Base-by-base conservation (phyloP, 2,113 vertebrate species). In the Stigmatopora nigra region DNA sequence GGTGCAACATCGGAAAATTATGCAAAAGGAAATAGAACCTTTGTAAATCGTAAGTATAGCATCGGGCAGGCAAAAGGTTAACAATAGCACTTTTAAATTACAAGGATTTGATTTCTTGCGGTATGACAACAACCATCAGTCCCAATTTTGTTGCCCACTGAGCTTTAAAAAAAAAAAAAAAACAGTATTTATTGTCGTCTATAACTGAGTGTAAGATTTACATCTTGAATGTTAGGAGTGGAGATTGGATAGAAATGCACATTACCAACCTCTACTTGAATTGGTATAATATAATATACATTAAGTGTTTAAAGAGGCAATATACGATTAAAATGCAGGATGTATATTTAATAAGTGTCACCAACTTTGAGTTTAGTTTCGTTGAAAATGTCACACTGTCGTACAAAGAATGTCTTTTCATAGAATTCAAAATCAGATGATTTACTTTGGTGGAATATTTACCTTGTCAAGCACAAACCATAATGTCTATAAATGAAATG, bases 341-440 rank as follows among this genome's bases (percentile, higher is more conserved):
- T 68, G 64, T 84, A 61, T 75, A 56, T 82, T 76, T 47, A 76
- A 73, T 78, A 63, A 75, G 71, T 83, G 79, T 88, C 68, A 70
- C 71, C 59, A 64, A 65, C 69, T 83, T 86, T 84, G 77, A 83
- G 53, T 82, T 82, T 78, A 75, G 82, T 78, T 86, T 82, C 80
- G 80, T 76, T 81, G 81, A 68, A 78, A 72, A 69, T 58, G 72
- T 76, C 71, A 82, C 64, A 59, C 79, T 88, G 87, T 82, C 81
- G 81, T 89, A 88, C 71, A 72, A 75, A 86, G 56, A 53, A 81
- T 80, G 84, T 87, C 84, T 86, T 82, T 73, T 74, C 73, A 72
- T 75, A 73, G 69, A 72, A 76, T 86, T 83, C 75, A 10, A 25
- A 25, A 44, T 58, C 44, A 36, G 31, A 74, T 12, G 65, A 61